Evolutionary conservation across 2,113 vertebrate species (phyloP).

Genomic region (Sylvietta virens): DNA sequence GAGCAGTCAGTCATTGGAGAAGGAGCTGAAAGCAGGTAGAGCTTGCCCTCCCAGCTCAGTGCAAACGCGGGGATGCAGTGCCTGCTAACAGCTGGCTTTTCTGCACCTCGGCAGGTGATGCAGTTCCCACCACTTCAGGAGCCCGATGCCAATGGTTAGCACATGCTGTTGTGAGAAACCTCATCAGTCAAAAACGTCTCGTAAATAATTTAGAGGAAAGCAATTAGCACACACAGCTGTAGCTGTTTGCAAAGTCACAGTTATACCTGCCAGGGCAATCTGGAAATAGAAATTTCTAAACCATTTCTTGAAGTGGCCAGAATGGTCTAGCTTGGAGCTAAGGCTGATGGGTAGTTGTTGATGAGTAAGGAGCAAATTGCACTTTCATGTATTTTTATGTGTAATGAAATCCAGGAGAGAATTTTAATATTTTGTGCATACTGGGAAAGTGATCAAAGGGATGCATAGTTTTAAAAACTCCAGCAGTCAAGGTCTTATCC

Average conservation of each 20-base stretch:
- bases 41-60: not conserved
- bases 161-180: constrained; percentile 15
- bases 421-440: not conserved
- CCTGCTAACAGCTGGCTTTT: constrained; percentile 1
- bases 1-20: not conserved
- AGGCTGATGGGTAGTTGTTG: constrained; percentile 7
- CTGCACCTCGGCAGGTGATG: not conserved
- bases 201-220: constrained; percentile 50
- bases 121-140: not conserved
- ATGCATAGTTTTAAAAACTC: not conserved
- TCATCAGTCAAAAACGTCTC: constrained; percentile 19
- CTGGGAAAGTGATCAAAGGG: constrained; percentile 27
- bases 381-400: constrained; percentile 33
- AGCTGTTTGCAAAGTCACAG: constrained; percentile 46
- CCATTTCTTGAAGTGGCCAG: not conserved
- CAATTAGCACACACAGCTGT: constrained; percentile 60
- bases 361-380: constrained; percentile 33
- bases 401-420: constrained; percentile 33
- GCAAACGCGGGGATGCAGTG: not conserved
- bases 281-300: constrained; percentile 32
- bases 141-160: not conserved
- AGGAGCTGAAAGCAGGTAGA: constrained; percentile 10
- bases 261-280: constrained; percentile 38
- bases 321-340: constrained; percentile 7
- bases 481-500: not conserved